Conservation (phyloP, 2,888 invertebrate genomes). For the Amiota minor region DNA sequence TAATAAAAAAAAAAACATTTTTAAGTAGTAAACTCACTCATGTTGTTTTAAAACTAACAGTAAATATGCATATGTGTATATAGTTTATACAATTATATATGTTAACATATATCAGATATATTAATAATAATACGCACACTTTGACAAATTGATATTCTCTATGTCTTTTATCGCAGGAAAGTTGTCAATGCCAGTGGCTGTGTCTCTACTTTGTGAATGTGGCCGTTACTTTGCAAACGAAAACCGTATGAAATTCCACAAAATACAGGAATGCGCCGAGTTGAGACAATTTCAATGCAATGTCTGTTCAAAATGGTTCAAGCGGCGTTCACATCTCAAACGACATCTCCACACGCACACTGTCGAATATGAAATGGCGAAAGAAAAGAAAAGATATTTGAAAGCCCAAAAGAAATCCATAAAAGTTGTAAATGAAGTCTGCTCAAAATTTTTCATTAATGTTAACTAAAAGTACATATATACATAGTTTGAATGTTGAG, state of each 20-base stretch:
- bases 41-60: too few relatives aligned
- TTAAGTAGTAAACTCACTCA: too few relatives aligned
- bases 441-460: slow-evolving; percentile 32
- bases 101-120: too few relatives aligned
- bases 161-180: slow-evolving; percentile 40
- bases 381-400: too few relatives aligned
- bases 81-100: too few relatives aligned
- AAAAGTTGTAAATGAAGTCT: slow-evolving; percentile 51
- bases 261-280: slow-evolving; percentile 65
- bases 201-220: slow-evolving; percentile 71
- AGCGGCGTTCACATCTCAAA: slow-evolving; percentile 69
- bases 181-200: slow-evolving; percentile 47
- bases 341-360: slow-evolving; percentile 59
- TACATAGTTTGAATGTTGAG: slow-evolving; percentile 39
- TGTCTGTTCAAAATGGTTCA: slow-evolving; percentile 66
- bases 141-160: slow-evolving; percentile 8
- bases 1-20: too few relatives aligned
- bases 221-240: slow-evolving; percentile 72
- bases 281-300: slow-evolving; percentile 65
- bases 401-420: slow-evolving; percentile 21
- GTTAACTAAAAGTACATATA: slow-evolving; percentile 49
- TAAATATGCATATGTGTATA: too few relatives aligned
- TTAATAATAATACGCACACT: too few relatives aligned
- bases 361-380: too few relatives aligned
- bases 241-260: slow-evolving; percentile 62